These are phyloP conservation scores for Metalampra italica DNA, from an alignment of 2,888 invertebrate species.

Conservation along the genomic window DNA sequence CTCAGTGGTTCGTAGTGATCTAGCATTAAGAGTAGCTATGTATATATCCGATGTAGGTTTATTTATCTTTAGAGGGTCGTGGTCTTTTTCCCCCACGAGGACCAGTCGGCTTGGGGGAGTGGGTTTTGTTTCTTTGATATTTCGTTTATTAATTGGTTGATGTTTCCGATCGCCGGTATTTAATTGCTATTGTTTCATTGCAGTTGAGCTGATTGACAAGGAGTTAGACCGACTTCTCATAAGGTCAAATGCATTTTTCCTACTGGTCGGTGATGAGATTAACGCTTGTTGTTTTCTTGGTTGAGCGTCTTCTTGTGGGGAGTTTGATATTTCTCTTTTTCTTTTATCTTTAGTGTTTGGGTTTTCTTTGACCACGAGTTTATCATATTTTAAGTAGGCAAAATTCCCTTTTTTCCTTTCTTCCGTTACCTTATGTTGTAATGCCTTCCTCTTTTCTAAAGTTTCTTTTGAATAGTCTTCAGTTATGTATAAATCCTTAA, in stretches of 20 bases:
- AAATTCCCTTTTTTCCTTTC: no score
- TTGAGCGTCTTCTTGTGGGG: no score
- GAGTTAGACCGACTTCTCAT: neutral
- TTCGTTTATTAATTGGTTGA: slow-evolving; percentile 13
- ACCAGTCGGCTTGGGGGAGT: slow-evolving; percentile 24
- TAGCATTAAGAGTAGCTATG: slow-evolving; percentile 15
- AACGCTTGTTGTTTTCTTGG: no score
- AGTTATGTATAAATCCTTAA: slow-evolving; percentile 14
- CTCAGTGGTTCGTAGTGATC: slow-evolving; percentile 16
- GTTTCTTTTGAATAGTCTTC: slow-evolving; percentile 28
- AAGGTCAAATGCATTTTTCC: no score
- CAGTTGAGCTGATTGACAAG: neutral
- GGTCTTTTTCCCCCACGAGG: slow-evolving; percentile 21
- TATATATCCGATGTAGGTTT: slow-evolving; percentile 3
- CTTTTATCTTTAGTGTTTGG: no score
- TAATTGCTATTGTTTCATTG: slow-evolving; percentile 3
- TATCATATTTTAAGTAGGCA: no score
- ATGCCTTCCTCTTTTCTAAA: slow-evolving; percentile 11
- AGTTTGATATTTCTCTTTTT: no score
- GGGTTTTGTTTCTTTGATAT: slow-evolving; percentile 10
- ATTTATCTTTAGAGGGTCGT: slow-evolving; percentile 17
- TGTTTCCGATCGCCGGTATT: slow-evolving; percentile 17
- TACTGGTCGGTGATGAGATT: no score
- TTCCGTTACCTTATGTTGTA: no score
- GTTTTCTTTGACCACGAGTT: no score